A percentile compares a stretch with the other conserved stretches of the same genome.
Conservation (phyloP, 2,888 invertebrate genomes). For the Phaedon cochleariae region DNA sequence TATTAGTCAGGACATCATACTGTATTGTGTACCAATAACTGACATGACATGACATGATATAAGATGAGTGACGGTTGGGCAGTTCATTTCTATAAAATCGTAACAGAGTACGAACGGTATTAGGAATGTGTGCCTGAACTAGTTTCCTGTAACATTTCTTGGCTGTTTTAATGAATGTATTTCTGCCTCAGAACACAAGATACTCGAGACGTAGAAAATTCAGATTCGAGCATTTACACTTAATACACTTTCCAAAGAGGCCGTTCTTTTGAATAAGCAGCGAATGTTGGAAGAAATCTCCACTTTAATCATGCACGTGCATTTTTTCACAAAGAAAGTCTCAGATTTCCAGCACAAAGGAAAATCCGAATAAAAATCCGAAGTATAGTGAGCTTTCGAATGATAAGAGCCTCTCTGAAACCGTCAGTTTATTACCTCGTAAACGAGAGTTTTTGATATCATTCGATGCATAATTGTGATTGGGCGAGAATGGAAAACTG, state of each 20-base stretch:
- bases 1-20: no score
- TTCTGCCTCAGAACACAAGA: not conserved
- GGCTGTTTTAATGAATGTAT: not conserved
- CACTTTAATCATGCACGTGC: constrained; percentile 43
- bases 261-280: constrained; percentile 21
- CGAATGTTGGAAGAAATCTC: constrained; percentile 39
- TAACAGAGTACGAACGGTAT: no score
- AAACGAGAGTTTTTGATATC: constrained; percentile 25
- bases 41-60: no score
- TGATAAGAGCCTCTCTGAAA: constrained; percentile 34
- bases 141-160: no score
- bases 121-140: no score
- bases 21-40: no score
- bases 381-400: constrained; percentile 35
- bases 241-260: constrained; percentile 25
- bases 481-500: constrained; percentile 15
- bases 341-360: constrained; percentile 38
- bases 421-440: constrained; percentile 31
- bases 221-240: constrained; percentile 23
- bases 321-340: constrained; percentile 44
- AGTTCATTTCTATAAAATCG: no score
- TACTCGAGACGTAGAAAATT: constrained; percentile 6
- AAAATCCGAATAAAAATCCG: constrained; percentile 39
- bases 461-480: constrained; percentile 25
- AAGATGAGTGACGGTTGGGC: no score